Base-by-base conservation (phyloP, 2,113 vertebrate species). In the Cynopterus brachyotis region DNA sequence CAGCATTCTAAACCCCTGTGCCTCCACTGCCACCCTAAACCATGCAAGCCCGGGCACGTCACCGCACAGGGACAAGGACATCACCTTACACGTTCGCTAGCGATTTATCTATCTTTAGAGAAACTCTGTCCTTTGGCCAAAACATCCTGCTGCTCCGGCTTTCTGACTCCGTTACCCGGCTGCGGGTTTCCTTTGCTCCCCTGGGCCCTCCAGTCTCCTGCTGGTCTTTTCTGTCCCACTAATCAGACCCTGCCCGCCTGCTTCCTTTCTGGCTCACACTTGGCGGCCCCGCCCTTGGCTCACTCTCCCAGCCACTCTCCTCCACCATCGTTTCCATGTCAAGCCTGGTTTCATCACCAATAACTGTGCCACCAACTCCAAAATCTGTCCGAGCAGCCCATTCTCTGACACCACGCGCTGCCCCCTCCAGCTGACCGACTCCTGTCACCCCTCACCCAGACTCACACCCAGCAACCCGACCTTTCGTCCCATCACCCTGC, bases 11-110 rank as follows among this genome's bases (percentile, higher is more conserved):
- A 30, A 12, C 37, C 4, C 20, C 37, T 50, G 9, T 20, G 42
- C 32, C n/a, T 26, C 62, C 59, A 12, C 0, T 4, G 50, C 10
- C 22, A 35, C 3, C 32, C 45, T 13, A 0, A 16, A 22, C n/a
- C 7, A 8, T 0, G 20, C 22, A 72, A 12, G 11, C 28, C 40
- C 57, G 30, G 42, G 2, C 76, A 6, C 28, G 3, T 40, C 50
- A 26, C 13, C 1, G 15, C 42, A 70, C 2, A 1, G 5, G 32
- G 37, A 50, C 47, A 50, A 47, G 47, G 47, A 50, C 2, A 5
- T 30, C 5, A 9, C 6, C 8, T 32, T 7, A 20, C 40, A 19
- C 17, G 30, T 6, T 13, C 9, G 53, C 15, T 9, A 9, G 84
- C 28, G 15, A 42, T 37, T 19, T 37, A 40, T 17, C 69, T 20